phyloP scores from a whole-genome alignment of 2,113 vertebrate genomes.

The Deroptyus accipitrinus region DNA sequence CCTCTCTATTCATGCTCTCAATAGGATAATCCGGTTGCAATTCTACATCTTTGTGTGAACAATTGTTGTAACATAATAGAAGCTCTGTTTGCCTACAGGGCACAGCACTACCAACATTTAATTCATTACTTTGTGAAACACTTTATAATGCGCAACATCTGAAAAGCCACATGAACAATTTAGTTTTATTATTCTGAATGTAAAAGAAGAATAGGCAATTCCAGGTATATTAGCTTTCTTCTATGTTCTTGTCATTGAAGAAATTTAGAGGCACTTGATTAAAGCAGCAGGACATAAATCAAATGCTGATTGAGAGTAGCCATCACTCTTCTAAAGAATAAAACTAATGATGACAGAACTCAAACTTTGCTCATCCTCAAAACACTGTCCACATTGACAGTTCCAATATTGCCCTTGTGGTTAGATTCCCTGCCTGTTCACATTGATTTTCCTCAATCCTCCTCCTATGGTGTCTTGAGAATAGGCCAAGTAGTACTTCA shows the following conservation, averaged over 20 bases:
- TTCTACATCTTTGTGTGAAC: neutral
- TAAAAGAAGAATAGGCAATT: neutral
- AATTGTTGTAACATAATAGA: slow-evolving; percentile 20
- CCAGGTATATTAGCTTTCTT: neutral
- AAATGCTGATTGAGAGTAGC: neutral
- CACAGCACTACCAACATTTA: neutral
- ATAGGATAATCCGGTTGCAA: neutral
- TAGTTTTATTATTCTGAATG: slow-evolving; percentile 3
- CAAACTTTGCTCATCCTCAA: neutral
- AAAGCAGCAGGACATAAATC: neutral
- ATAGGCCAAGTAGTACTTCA: neutral
- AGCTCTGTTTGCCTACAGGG: slow-evolving; percentile 7
- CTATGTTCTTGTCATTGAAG: neutral
- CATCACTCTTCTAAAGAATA: neutral
- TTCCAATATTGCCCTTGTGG: neutral
- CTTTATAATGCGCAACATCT: neutral
- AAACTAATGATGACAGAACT: neutral
- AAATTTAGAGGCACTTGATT: neutral
- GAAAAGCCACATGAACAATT: slow-evolving; percentile 11
- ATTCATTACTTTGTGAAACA: slow-evolving; percentile 21
- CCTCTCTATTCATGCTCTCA: neutral
- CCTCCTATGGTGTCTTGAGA: neutral
- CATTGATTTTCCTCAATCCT: neutral
- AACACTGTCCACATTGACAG: neutral
- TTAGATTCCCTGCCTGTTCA: neutral